These are phyloP conservation scores for Coregonus suidteri DNA, from an alignment of 2,797 vertebrate genomes.

Conservation along the genomic window DNA sequence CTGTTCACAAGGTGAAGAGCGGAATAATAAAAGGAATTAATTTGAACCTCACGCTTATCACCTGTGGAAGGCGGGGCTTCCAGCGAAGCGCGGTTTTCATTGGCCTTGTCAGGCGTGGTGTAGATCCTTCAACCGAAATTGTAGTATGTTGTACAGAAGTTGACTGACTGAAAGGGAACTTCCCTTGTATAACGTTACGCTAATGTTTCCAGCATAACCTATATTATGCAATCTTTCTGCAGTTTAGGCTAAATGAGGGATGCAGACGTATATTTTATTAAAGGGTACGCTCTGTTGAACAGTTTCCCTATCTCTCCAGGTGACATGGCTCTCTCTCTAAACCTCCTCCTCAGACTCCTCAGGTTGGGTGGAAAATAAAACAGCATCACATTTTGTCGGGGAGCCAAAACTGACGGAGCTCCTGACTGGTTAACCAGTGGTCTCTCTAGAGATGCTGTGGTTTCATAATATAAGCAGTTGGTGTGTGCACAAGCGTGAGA, in stretches of 20 bases:
- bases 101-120: too few relatives aligned
- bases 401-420: slow-evolving; percentile 40
- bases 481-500: background rate
- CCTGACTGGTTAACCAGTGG: background rate
- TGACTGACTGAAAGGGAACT: background rate
- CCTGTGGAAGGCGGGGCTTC: too few relatives aligned
- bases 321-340: slow-evolving; percentile 30
- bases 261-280: slow-evolving; percentile 24
- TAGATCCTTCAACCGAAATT: too few relatives aligned
- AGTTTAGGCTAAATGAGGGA: slow-evolving; percentile 30
- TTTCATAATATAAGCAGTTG: slow-evolving; percentile 43
- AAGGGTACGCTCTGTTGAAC: slow-evolving; percentile 52
- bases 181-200: background rate
- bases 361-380: slow-evolving; percentile 57
- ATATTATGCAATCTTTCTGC: slow-evolving; percentile 31
- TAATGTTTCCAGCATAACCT: slow-evolving; percentile 5
- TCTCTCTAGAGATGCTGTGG: slow-evolving; percentile 53
- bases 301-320: slow-evolving; percentile 56
- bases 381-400: slow-evolving; percentile 23
- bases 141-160: too few relatives aligned
- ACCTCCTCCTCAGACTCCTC: slow-evolving; percentile 20
- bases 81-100: too few relatives aligned
- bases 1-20: too few relatives aligned
- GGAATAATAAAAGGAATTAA: too few relatives aligned
- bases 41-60: too few relatives aligned